Percentiles rank a stretch among this genome's conserved stretches.
phyloP scores from a whole-genome alignment of 2,888 invertebrate species.

The Smittia aterrima region DNA sequence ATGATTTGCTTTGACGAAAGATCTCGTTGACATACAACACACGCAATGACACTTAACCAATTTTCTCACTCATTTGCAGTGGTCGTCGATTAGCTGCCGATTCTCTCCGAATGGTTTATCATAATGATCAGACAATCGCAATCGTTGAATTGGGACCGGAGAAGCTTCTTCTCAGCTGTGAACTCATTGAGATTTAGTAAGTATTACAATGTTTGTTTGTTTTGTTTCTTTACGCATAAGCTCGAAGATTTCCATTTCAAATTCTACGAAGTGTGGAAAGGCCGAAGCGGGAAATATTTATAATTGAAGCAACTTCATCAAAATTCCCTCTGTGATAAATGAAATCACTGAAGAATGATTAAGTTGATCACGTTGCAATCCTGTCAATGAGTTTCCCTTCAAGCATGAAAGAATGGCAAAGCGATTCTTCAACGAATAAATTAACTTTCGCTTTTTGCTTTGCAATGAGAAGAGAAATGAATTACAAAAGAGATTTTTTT shows the following conservation, averaged over 20 bases:
- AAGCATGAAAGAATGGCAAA: too few relatives aligned
- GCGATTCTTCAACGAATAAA: background rate
- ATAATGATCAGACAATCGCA: constrained; percentile 79
- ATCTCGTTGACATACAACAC: too few relatives aligned
- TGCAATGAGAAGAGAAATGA: background rate
- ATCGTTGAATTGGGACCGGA: constrained; percentile 73
- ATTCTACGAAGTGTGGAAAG: background rate
- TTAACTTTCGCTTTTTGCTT: constrained; percentile 28
- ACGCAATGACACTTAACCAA: background rate
- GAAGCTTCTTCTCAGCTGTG: constrained; percentile 71
- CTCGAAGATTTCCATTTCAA: background rate
- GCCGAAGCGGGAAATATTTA: background rate
- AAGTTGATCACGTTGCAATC: too few relatives aligned
- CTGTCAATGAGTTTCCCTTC: too few relatives aligned
- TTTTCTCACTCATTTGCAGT: constrained; percentile 53
- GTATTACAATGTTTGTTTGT: constrained; percentile 52
- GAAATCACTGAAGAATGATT: too few relatives aligned
- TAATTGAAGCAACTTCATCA: background rate
- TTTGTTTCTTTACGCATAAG: background rate
- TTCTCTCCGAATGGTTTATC: constrained; percentile 72
- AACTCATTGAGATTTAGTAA: constrained; percentile 85
- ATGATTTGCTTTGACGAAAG: too few relatives aligned
- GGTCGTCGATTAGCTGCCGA: constrained; percentile 65
- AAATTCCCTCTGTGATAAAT: too few relatives aligned
- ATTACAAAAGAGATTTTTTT: background rate